These are phyloP conservation scores for Misgurnus mizolepis DNA, from an alignment of 2,113 vertebrate species.

Conservation along the genomic window DNA sequence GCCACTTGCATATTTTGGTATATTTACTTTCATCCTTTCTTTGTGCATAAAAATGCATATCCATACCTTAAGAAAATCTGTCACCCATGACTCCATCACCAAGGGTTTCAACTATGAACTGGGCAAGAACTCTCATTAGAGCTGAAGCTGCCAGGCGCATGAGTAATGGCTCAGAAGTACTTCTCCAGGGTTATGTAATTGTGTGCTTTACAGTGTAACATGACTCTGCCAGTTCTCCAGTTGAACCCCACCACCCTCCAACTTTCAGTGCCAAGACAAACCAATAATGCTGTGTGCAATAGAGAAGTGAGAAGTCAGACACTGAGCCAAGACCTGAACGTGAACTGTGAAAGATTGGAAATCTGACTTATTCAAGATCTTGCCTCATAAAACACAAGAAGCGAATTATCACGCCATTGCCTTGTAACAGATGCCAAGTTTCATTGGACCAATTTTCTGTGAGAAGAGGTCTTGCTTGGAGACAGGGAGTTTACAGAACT, in stretches of 20 bases:
- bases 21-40: not conserved
- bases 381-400: constrained; percentile 3
- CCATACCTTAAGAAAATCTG: not conserved
- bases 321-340: constrained; percentile 10
- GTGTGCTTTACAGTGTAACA: constrained; percentile 41
- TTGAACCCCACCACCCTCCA: constrained; percentile 28
- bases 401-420: constrained; percentile 16
- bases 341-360: constrained; percentile 20
- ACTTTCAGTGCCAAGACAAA: constrained; percentile 27
- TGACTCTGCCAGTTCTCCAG: constrained; percentile 35
- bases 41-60: constrained; percentile 1
- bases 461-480: not conserved
- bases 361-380: constrained; percentile 13
- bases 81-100: not conserved
- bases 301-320: constrained; percentile 15
- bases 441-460: not conserved
- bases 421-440: not conserved
- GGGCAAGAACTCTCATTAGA: constrained; percentile 43
- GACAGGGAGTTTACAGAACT: not conserved
- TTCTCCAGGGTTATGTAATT: constrained; percentile 44
- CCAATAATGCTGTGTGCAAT: constrained; percentile 6
- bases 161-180: constrained; percentile 24
- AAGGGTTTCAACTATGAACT: constrained; percentile 39
- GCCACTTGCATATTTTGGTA: too few relatives aligned
- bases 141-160: constrained; percentile 35